Percentiles rank a stretch among this genome's conserved stretches.
These are phyloP conservation scores for Dendronephthya gigantea DNA, from an alignment of 64 coral and sea anemone genomes.

Conservation along the genomic window DNA sequence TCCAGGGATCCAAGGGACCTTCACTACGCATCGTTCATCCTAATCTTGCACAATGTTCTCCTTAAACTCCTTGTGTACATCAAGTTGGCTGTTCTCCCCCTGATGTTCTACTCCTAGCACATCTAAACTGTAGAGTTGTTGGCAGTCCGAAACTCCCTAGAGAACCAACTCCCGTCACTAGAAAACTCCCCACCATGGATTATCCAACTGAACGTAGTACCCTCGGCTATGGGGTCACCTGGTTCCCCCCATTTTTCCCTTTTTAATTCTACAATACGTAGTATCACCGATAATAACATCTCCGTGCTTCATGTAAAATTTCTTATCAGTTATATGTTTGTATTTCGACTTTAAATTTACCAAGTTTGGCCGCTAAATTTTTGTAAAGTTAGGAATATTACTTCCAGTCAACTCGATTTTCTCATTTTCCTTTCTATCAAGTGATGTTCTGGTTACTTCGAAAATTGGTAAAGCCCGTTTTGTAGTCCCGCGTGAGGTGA, in stretches of 20 bases:
- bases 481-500: background rate
- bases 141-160: background rate
- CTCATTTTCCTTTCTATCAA: background rate
- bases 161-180: slow-evolving; percentile 1
- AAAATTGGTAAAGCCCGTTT: background rate
- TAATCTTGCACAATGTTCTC: background rate
- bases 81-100: background rate
- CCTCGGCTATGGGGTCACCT: background rate
- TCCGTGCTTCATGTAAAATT: background rate
- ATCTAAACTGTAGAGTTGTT: background rate
- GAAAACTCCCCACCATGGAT: background rate
- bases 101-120: background rate
- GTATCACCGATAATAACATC: background rate
- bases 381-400: background rate
- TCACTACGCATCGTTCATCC: background rate
- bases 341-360: background rate
- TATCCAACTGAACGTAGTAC: background rate
- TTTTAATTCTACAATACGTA: background rate
- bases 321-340: background rate
- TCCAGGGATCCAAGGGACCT: background rate
- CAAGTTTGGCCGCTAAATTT: background rate
- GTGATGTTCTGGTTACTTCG: background rate
- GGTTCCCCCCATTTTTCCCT: background rate
- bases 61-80: background rate
- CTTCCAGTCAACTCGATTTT: background rate